Base-by-base conservation (phyloP, 2,797 vertebrate species). In the Rhinogobio ventralis region DNA sequence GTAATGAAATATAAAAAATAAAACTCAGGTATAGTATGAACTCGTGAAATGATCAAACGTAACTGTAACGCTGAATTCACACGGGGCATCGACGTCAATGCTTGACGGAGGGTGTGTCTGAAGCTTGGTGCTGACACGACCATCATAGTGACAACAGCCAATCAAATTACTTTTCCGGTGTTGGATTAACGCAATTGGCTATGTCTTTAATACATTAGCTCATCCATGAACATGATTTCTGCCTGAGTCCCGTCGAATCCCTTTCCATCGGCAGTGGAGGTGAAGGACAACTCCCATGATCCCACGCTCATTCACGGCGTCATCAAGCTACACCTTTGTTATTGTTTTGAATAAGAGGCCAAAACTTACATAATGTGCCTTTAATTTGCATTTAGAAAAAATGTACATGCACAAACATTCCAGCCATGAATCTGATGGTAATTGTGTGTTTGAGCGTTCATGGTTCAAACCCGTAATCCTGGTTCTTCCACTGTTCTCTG, bases 401-500 rank as follows among this genome's bases (percentile, higher is more conserved):
- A 57, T 46, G 1, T 46, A 45, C 39, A 25, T 42, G 17, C 76
- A 30, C 15, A 62, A 25, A 25, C 33, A 28, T 28, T 62, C 14
- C 25, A 62, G 60, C 25, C 60, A 80, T 83, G 71, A 68, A 78
- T n/a, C 45, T 74, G 55, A 25, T 33, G 1, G 71, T 84, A 86
- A 83, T 83, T 25, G 74, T 51, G 85, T 36, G 55, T 25, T 42
- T 66, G 77, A 87, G 82, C 20, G 13, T 5, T 62, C n/a, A 20
- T 39, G 67, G n/a, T 72, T 82, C 46, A 83, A 79, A 55, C 45
- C 79, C 64, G 67, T 81, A 86, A 84, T 82, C 82, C 51, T 23
- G 46, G 36, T 83, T 71, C 49, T 57, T 71, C 55, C 83, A 89
- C 80, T 84, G 39, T 55, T 80, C 53, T 88, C 86, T 67, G 89